phyloP scores from a whole-genome alignment of 1,140 invertebrate species.

The Drosophila arawakana region DNA sequence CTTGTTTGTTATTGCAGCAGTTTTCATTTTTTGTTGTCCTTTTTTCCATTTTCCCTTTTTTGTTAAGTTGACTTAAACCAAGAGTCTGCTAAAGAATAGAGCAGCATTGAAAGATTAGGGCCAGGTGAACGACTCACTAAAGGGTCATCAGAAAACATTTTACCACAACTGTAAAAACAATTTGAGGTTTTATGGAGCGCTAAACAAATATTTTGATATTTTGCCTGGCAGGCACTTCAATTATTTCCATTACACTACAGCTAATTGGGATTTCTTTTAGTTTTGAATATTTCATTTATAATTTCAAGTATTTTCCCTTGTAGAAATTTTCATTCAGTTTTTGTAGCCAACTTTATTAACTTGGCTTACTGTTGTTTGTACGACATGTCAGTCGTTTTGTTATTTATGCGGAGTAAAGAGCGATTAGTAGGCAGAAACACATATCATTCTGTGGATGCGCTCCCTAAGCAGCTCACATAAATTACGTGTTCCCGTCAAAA shows the following conservation, averaged over 20 bases:
- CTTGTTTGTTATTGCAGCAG: conserved; percentile 58
- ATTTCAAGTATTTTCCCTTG: no score
- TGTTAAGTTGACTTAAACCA: conserved; percentile 25
- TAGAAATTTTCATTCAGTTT: background rate
- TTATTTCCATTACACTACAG: no score
- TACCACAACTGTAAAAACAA: conserved; percentile 35
- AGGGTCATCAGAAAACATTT: conserved; percentile 8
- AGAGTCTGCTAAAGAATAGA: conserved; percentile 14
- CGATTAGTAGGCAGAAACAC: conserved; percentile 31
- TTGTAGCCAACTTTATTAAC: background rate
- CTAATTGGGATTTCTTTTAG: no score
- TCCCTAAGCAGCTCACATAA: conserved; percentile 76
- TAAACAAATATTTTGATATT: background rate
- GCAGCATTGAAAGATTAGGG: conserved; percentile 14
- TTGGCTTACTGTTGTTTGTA: background rate
- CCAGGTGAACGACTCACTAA: conserved; percentile 2
- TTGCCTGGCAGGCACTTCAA: no score
- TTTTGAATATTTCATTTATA: no score
- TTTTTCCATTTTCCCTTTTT: conserved; percentile 18
- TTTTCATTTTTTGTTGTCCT: conserved; percentile 36
- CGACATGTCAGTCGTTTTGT: background rate
- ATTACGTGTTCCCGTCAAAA: conserved; percentile 45
- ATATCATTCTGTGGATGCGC: conserved; percentile 34
- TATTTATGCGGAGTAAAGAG: background rate
- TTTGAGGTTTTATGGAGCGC: background rate